Evolutionary conservation across 1,140 invertebrate genomes (phyloP).

Genomic region (Meloidogyne chitwoodi): DNA sequence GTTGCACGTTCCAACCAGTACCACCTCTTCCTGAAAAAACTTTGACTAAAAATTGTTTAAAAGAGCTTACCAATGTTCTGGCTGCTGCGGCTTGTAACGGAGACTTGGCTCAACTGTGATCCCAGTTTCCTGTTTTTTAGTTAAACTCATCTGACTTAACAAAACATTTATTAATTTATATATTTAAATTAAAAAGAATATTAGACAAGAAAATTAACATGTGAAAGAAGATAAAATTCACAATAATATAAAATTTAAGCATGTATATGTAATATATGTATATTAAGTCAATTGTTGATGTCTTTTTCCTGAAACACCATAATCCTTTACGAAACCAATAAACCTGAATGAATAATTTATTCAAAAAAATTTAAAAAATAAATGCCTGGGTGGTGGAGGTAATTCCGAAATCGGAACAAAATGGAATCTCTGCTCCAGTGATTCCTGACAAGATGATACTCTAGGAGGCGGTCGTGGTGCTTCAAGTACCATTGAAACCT

Average conservation of each 20-base stretch:
- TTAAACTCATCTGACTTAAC: neutral
- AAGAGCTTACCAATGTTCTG: neutral
- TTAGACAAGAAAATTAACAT: neutral
- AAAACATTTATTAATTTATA: neutral
- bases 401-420: slow-evolving; percentile 34
- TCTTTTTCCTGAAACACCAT: neutral
- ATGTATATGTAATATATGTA: neutral
- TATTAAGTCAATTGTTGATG: neutral
- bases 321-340: slow-evolving; percentile 34
- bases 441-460: slow-evolving; percentile 40
- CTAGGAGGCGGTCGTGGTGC: slow-evolving; percentile 32
- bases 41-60: neutral
- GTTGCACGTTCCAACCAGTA: neutral
- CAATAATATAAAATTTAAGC: neutral
- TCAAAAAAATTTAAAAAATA: neutral
- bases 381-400: slow-evolving; percentile 25
- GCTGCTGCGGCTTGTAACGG: neutral
- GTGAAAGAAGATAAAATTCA: neutral
- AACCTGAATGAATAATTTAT: slow-evolving; percentile 1
- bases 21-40: slow-evolving; percentile 6
- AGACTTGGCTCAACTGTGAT: neutral
- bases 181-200: neutral
- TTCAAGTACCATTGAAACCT: neutral
- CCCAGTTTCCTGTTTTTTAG: neutral
- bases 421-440: slow-evolving; percentile 39